Percentiles rank a stretch among this genome's conserved stretches.
Conservation (phyloP, 2,113 vertebrate genomes). For the Otolemur garnettii region DNA sequence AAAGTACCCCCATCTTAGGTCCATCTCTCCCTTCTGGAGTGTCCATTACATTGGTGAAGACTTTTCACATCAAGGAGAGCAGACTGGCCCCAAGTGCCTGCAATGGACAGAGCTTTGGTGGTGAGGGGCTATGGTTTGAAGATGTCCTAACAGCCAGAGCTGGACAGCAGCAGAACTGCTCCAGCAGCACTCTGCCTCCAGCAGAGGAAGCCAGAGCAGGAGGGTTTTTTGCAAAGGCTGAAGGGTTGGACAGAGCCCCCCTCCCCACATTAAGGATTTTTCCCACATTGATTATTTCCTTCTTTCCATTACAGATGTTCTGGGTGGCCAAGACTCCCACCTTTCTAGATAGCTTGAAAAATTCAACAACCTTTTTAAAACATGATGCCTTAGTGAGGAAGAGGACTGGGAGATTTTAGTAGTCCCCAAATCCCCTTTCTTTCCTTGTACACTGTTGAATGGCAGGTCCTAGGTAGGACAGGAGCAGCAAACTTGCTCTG, state of each 20-base stretch:
- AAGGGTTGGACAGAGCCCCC: not conserved
- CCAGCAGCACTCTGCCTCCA: not conserved
- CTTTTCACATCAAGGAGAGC: not conserved
- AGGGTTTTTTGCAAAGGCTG: not conserved
- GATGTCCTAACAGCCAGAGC: rapidly evolving
- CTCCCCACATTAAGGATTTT: not conserved
- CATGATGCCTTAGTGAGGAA: too few species aligned
- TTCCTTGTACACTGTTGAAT: not conserved
- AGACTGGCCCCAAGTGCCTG: not conserved
- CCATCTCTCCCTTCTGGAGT: not conserved
- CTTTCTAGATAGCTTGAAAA: too few species aligned
- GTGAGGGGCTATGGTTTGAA: rapidly evolving
- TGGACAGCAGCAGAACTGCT: not conserved
- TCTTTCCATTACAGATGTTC: not conserved
- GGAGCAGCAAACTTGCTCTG: not conserved
- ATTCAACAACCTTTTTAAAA: not conserved
- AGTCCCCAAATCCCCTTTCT: not conserved
- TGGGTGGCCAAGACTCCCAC: not conserved
- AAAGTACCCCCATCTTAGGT: not conserved
- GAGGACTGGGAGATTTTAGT: not conserved
- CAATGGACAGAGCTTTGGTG: not conserved
- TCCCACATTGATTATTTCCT: not conserved
- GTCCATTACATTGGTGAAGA: too few species aligned
- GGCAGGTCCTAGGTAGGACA: not conserved
- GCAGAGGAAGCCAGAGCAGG: not conserved